Evolutionary conservation across 2,113 vertebrate species (phyloP).

Genomic region (Bolborhynchus lineola): DNA sequence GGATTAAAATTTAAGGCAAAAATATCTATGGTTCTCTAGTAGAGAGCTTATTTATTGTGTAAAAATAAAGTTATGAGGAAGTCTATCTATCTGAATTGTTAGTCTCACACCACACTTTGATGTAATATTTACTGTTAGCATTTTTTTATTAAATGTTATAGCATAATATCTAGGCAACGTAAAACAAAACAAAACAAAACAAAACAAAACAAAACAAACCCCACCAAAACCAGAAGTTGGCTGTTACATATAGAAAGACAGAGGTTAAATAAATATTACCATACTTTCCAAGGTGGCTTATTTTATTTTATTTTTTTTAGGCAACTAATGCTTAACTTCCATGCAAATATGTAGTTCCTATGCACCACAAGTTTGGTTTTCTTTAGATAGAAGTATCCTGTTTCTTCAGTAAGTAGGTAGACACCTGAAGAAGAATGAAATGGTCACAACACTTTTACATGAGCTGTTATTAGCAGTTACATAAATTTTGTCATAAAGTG

Average conservation of each 20-base stretch:
- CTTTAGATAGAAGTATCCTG: background rate
- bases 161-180: background rate
- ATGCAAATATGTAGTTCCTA: background rate
- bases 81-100: too few species aligned
- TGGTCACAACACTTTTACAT: background rate
- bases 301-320: background rate
- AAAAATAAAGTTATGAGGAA: background rate
- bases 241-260: background rate
- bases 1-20: background rate
- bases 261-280: background rate
- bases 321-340: background rate
- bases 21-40: rapidly evolving
- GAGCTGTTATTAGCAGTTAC: background rate
- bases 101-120: background rate
- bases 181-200: too few species aligned
- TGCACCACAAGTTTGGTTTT: background rate
- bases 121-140: background rate
- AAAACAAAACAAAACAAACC: too few species aligned
- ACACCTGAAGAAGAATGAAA: background rate
- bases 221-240: background rate
- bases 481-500: background rate
- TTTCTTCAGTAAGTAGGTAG: background rate
- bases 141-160: background rate
- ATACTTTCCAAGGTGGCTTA: background rate
- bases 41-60: background rate